Percentiles rank a stretch among this genome's conserved stretches.
phyloP scores from a whole-genome alignment of 1,140 invertebrate genomes.

The Drosophila erecta region DNA sequence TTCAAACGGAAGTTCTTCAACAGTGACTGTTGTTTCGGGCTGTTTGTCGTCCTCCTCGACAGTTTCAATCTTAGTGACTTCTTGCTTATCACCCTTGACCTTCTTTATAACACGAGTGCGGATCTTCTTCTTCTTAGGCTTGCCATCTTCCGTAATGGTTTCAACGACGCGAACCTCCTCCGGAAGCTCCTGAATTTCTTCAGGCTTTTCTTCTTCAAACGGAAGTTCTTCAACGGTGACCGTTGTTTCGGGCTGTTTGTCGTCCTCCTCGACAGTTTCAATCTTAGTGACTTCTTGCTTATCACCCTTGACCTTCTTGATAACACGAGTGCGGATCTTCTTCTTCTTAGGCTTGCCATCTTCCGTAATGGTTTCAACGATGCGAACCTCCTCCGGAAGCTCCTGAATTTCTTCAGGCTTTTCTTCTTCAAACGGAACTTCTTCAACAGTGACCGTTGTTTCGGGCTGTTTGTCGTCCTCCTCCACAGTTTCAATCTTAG shows the following conservation, averaged over 20 bases:
- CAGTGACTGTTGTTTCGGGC: neutral
- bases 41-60: constrained; percentile 1
- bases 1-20: neutral
- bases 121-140: constrained; percentile 10
- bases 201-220: neutral
- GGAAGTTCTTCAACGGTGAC: neutral
- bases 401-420: neutral
- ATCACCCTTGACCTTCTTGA: constrained; percentile 6
- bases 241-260: neutral
- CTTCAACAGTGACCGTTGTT: constrained; percentile 1
- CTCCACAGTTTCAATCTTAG: constrained; percentile 3
- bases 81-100: constrained; percentile 5
- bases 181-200: constrained; percentile 2
- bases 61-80: constrained; percentile 1
- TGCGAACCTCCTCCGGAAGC: constrained; percentile 1
- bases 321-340: constrained; percentile 1
- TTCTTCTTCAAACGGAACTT: neutral
- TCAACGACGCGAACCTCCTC: constrained; percentile 2
- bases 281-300: constrained; percentile 2
- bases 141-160: constrained; percentile 3
- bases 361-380: constrained; percentile 1
- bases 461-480: constrained; percentile 2
- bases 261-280: constrained; percentile 1
- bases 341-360: constrained; percentile 8
- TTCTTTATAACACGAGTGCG: constrained; percentile 3